phyloP scores from a whole-genome alignment of 2,797 vertebrate genomes.

The Streptopelia turtur region DNA sequence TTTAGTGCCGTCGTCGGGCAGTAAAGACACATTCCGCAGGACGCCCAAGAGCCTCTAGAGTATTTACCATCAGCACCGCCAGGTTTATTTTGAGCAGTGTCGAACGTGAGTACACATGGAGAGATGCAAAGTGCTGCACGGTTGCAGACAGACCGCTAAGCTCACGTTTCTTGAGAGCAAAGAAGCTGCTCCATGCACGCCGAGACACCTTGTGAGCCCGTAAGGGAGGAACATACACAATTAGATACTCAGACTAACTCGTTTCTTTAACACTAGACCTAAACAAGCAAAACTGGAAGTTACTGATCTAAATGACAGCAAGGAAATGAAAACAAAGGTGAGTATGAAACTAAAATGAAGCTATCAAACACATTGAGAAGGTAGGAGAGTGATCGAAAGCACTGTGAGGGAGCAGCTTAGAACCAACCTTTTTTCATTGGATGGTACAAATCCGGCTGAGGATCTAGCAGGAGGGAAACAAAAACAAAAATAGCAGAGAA shows the following conservation, averaged over 20 bases:
- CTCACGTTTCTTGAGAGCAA: neutral
- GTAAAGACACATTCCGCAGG: neutral
- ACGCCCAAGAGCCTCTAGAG: neutral
- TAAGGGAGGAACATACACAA: neutral
- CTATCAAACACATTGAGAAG: constrained; percentile 68
- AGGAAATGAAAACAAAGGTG: constrained; percentile 59
- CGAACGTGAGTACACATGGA: fast-evolving
- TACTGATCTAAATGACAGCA: constrained; percentile 29
- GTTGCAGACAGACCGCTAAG: neutral
- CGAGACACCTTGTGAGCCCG: neutral
- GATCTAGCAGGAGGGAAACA: constrained; percentile 92
- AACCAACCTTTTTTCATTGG: constrained; percentile 99
- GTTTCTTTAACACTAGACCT: neutral
- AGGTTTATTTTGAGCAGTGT: neutral
- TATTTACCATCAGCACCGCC: neutral
- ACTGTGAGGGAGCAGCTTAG: constrained; percentile 71
- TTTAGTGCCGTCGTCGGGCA: neutral
- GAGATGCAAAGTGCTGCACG: neutral
- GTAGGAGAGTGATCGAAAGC: constrained; percentile 63
- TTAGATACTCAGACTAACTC: neutral
- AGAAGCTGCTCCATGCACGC: neutral
- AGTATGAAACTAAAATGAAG: constrained; percentile 74
- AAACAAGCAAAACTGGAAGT: neutral
- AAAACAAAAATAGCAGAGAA: constrained; percentile 86
- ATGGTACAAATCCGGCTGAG: constrained; percentile 94